Conservation (phyloP, 2,797 vertebrate genomes). For the Sebastes minor region DNA sequence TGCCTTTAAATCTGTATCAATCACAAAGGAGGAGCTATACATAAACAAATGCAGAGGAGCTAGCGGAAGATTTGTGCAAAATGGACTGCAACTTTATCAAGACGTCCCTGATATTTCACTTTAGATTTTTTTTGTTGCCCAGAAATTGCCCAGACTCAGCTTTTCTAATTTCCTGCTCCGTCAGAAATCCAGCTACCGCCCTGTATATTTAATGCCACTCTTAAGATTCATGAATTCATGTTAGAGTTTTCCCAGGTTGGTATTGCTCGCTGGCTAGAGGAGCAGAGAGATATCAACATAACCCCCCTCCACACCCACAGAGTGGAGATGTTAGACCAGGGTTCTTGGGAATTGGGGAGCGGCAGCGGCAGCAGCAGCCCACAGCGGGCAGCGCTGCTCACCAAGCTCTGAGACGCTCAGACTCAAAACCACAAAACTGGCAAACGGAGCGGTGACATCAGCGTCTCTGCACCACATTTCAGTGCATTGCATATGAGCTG, state of each 20-base stretch:
- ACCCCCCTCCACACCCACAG: slow-evolving; percentile 4
- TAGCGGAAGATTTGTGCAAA: background rate
- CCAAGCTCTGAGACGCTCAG: slow-evolving; percentile 47
- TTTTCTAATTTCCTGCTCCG: slow-evolving; percentile 21
- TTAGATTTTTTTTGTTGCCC: background rate
- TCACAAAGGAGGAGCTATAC: background rate
- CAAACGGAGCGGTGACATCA: slow-evolving; percentile 70
- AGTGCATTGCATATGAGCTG: slow-evolving; percentile 53
- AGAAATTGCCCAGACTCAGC: background rate
- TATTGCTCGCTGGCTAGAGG: slow-evolving; percentile 10
- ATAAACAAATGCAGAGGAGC: background rate
- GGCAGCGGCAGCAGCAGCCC: slow-evolving; percentile 44
- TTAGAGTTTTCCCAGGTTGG: background rate
- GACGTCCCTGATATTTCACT: slow-evolving; percentile 6
- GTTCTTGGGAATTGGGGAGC: slow-evolving; percentile 19
- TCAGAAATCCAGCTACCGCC: background rate
- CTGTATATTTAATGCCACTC: background rate
- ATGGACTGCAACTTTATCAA: background rate
- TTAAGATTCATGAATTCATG: slow-evolving; percentile 44
- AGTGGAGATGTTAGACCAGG: slow-evolving; percentile 42
- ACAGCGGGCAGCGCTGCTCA: slow-evolving; percentile 36
- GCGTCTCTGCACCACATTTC: slow-evolving; percentile 56
- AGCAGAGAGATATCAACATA: background rate
- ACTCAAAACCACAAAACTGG: slow-evolving; percentile 59
- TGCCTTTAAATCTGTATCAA: background rate